phyloP scores from a whole-genome alignment of 2,797 vertebrate species.

The Hydrocynus forskahlii region DNA sequence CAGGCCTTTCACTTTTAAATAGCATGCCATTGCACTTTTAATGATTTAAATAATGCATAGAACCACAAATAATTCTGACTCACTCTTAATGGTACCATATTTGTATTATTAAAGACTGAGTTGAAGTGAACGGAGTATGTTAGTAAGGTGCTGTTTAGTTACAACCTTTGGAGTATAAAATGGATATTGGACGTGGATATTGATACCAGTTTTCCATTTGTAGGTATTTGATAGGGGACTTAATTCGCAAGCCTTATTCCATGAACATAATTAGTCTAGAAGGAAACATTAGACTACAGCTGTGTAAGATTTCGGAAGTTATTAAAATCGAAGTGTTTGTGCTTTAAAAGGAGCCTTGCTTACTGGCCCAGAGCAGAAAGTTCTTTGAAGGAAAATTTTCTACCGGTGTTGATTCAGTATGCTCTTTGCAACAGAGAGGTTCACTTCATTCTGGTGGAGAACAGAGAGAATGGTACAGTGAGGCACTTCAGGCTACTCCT shows the following conservation, averaged over 20 bases:
- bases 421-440: conserved; percentile 1
- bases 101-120: too few species aligned
- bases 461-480: not conserved
- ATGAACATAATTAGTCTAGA: not conserved
- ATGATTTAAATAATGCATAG: too few species aligned
- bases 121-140: too few species aligned
- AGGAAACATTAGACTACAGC: not conserved
- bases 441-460: conserved; percentile 5
- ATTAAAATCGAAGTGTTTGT: conserved; percentile 1
- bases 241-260: not conserved
- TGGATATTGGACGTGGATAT: too few species aligned
- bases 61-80: too few species aligned
- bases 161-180: too few species aligned
- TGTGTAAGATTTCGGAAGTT: not conserved
- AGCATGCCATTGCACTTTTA: too few species aligned
- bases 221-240: not conserved
- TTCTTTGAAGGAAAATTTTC: not conserved
- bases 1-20: too few species aligned
- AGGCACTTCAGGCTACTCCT: not conserved
- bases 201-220: not conserved
- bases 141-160: too few species aligned
- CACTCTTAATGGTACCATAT: too few species aligned
- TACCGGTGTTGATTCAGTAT: not conserved
- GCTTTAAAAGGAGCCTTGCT: conserved; percentile 6
- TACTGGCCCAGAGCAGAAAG: not conserved